These are phyloP conservation scores for Dasypus novemcinctus DNA, from an alignment of 2,113 vertebrate species.

Conservation along the genomic window DNA sequence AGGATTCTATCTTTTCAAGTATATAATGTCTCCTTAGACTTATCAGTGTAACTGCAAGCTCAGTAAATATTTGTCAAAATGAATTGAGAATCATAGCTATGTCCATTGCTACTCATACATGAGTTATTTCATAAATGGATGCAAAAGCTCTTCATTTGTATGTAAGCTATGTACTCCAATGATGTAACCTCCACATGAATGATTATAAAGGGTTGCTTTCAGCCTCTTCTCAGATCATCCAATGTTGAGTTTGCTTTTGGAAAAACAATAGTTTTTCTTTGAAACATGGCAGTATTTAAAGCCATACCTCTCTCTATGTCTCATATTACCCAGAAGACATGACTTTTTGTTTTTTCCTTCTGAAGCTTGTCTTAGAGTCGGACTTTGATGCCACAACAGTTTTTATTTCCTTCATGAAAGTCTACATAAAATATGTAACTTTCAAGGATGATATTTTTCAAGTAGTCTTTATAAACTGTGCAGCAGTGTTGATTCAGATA, in stretches of 20 bases:
- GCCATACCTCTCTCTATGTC: not conserved
- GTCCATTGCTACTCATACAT: not conserved
- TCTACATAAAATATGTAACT: not conserved
- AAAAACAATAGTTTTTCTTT: not conserved
- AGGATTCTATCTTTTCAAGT: not conserved
- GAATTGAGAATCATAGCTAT: not conserved
- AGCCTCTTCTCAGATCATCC: not conserved
- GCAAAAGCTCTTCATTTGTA: not conserved
- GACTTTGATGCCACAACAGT: not conserved
- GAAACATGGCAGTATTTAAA: not conserved
- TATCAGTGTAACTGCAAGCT: not conserved
- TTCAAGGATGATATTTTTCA: not conserved
- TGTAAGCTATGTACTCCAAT: not conserved
- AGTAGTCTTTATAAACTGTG: not conserved
- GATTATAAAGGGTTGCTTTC: not conserved
- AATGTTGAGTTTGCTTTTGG: not conserved
- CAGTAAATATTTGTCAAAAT: not conserved
- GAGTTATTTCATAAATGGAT: not conserved
- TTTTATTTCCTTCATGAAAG: not conserved
- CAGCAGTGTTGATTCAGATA: constrained; percentile 12
- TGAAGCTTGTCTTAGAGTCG: not conserved
- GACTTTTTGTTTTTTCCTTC: not conserved
- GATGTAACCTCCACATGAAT: not conserved
- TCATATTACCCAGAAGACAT: not conserved
- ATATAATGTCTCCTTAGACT: not conserved